A percentile compares a stretch with the other conserved stretches of the same genome.
Evolutionary conservation across 2,888 invertebrate species (phyloP).

Genomic region (Geotrupes spiniger): DNA sequence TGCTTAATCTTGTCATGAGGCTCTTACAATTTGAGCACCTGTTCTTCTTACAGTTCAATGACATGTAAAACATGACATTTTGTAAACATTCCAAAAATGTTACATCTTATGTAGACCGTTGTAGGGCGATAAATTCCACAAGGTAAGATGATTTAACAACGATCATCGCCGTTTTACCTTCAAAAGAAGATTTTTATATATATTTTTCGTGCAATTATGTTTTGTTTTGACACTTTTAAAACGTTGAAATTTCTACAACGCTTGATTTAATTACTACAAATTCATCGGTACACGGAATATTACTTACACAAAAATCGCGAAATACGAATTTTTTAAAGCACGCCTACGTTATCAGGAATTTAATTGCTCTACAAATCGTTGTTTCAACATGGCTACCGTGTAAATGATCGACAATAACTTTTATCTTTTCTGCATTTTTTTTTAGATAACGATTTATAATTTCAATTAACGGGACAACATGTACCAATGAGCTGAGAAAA

Average conservation of each 20-base stretch:
- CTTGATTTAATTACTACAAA: conserved; percentile 12
- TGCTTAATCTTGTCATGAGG: conserved; percentile 16
- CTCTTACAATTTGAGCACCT: conserved; percentile 11
- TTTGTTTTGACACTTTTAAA: conserved; percentile 4
- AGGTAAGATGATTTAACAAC: conserved; percentile 5
- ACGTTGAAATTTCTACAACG: conserved; percentile 2
- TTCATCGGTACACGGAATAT: background rate
- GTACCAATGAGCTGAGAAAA: no score
- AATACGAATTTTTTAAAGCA: conserved; percentile 19
- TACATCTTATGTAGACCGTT: background rate
- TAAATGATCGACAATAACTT: conserved; percentile 1
- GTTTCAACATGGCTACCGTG: conserved; percentile 39
- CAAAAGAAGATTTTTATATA: conserved; percentile 4
- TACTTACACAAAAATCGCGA: no score
- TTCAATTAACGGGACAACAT: no score
- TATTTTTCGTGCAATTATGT: background rate
- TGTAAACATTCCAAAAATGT: conserved; percentile 15
- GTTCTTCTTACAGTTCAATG: conserved; percentile 22
- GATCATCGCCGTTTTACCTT: background rate
- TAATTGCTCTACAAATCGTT: conserved; percentile 37
- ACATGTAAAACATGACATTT: conserved; percentile 24
- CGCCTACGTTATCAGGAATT: conserved; percentile 34
- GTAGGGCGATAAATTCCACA: conserved; percentile 10
- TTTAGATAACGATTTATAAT: conserved; percentile 5
- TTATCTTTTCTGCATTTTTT: conserved; percentile 10